phyloP scores from a whole-genome alignment of 2,888 invertebrate genomes.

The Argynnis bischoffii region DNA sequence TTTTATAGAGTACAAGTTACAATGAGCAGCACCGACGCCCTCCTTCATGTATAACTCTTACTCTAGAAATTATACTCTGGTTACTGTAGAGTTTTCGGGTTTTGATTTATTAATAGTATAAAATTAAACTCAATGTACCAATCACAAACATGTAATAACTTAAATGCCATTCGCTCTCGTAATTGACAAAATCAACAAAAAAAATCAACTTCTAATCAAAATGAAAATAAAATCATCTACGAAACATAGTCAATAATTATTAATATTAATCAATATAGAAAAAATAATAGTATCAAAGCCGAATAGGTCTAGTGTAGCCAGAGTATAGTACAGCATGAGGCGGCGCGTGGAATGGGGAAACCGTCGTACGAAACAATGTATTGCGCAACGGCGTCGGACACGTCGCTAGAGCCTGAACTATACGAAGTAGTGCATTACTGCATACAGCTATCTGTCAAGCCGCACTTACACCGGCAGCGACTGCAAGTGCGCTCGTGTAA shows the following conservation, averaged over 20 bases:
- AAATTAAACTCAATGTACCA: not conserved
- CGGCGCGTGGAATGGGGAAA: conserved; percentile 44
- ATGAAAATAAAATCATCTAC: too few species aligned
- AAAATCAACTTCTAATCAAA: not conserved
- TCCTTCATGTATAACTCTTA: conserved; percentile 5
- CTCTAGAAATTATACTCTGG: conserved; percentile 8
- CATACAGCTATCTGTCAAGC: conserved; percentile 13
- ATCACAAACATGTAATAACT: not conserved
- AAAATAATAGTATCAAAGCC: not conserved
- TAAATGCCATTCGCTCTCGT: not conserved
- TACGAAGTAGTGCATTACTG: not conserved
- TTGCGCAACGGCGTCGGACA: conserved; percentile 34
- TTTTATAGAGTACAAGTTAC: conserved; percentile 13
- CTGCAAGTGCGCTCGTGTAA: too few species aligned
- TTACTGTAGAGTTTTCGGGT: conserved; percentile 1
- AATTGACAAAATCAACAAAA: not conserved
- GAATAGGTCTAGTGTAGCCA: conserved; percentile 7
- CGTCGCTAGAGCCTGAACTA: too few species aligned
- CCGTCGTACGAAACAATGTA: conserved; percentile 34
- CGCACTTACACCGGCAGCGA: not conserved
- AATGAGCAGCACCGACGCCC: not conserved
- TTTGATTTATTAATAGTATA: not conserved
- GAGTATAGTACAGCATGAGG: conserved; percentile 38
- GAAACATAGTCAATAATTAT: not conserved
- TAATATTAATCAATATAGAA: conserved; percentile 1